These are phyloP conservation scores for Orussus abietinus DNA, from an alignment of 1,140 invertebrate genomes.

Conservation along the genomic window DNA sequence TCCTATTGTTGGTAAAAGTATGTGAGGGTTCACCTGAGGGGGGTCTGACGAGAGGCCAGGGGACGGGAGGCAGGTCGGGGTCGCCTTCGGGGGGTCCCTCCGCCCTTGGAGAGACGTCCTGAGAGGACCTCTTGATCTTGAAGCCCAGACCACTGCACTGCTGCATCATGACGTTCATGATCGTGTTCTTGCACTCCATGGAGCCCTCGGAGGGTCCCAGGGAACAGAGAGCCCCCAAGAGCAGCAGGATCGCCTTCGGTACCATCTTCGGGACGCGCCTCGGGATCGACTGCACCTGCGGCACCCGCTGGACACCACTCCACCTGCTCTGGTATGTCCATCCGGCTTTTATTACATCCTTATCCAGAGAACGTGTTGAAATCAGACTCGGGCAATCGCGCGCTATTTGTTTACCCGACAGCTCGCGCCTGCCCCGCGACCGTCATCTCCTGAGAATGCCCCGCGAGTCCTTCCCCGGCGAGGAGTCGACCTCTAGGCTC, in stretches of 20 bases:
- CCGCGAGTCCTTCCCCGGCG: too few species aligned
- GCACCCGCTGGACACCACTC: too few species aligned
- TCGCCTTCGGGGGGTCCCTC: background rate
- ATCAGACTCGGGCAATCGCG: constrained; percentile 8
- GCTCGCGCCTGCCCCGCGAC: too few species aligned
- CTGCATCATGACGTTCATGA: constrained; percentile 6
- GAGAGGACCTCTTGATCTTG: background rate
- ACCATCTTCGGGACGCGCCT: background rate
- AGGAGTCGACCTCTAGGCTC: too few species aligned
- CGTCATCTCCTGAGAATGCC: too few species aligned
- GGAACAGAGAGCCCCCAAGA: background rate
- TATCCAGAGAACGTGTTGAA: constrained; percentile 22
- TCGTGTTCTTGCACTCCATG: constrained; percentile 5
- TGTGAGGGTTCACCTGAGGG: too few species aligned
- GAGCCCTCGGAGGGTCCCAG: background rate
- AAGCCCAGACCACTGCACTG: constrained; percentile 3
- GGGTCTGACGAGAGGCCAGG: too few species aligned
- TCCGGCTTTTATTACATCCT: constrained; percentile 20
- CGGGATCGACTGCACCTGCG: background rate
- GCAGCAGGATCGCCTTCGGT: too few species aligned
- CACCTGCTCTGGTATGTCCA: too few species aligned
- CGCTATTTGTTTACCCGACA: too few species aligned
- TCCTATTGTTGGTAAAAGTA: background rate
- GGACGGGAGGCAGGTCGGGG: background rate
- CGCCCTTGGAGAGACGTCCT: background rate